phyloP scores from a whole-genome alignment of 2,113 vertebrate species.

The Cyanoderma ruficeps region DNA sequence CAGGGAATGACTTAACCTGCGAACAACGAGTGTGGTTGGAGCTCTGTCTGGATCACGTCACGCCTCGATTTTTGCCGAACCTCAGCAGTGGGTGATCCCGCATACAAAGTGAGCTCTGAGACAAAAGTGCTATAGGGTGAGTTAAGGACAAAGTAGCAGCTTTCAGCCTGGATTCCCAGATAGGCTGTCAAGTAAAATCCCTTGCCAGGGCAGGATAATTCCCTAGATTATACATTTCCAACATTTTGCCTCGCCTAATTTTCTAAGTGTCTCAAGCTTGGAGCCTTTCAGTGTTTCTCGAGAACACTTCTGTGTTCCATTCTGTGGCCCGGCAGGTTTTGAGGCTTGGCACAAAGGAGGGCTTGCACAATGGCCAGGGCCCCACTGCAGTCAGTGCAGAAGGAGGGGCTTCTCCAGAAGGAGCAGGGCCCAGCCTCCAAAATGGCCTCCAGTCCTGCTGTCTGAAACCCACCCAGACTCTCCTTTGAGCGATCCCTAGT shows the following conservation, averaged over 20 bases:
- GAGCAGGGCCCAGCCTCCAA: not conserved
- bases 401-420: not conserved
- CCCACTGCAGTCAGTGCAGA: rapidly evolving
- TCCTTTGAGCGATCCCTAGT: not conserved
- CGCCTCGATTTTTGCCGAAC: not conserved
- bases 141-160: conserved; percentile 36
- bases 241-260: not conserved
- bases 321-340: not conserved
- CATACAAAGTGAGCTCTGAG: not conserved
- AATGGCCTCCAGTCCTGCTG: not conserved
- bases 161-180: conserved; percentile 10
- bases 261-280: not conserved
- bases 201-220: conserved; percentile 12
- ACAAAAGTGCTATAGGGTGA: conserved; percentile 52
- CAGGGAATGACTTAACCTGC: conserved; percentile 12
- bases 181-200: conserved; percentile 21
- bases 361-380: not conserved
- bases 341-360: not conserved
- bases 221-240: not conserved
- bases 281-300: not conserved
- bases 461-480: not conserved
- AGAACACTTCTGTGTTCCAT: not conserved
- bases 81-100: conserved; percentile 3
- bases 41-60: not conserved
- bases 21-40: not conserved